Conservation (phyloP, 2,113 vertebrate species). For the Centrocercus urophasianus region DNA sequence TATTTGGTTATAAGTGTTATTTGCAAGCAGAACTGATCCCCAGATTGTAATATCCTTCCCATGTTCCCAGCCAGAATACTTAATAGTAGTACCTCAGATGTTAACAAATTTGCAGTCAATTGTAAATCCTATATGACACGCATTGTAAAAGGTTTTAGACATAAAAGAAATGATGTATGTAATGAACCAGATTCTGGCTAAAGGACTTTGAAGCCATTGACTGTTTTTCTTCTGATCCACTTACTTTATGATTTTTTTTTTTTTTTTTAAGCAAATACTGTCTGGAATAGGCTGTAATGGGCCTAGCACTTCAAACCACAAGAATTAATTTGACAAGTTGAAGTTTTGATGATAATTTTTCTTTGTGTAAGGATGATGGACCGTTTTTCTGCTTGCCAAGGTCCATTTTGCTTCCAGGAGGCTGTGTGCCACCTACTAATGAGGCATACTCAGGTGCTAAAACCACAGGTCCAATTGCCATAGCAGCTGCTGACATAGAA, state of each 20-base stretch:
- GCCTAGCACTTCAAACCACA: neutral
- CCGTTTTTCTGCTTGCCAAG: neutral
- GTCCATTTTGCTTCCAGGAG: neutral
- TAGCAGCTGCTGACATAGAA: neutral
- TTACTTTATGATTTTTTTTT: neutral
- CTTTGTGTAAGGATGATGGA: accelerated
- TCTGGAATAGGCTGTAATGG: neutral
- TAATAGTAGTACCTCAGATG: neutral
- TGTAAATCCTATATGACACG: neutral
- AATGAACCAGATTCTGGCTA: neutral
- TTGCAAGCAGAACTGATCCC: neutral
- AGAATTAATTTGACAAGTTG: neutral
- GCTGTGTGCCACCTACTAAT: too few relatives aligned
- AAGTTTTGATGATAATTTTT: neutral
- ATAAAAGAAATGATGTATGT: neutral
- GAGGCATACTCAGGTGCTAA: neutral
- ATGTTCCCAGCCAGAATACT: neutral
- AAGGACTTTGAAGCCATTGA: neutral
- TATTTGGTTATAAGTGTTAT: neutral
- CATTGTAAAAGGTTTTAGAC: neutral
- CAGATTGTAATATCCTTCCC: neutral
- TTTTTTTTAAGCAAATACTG: neutral
- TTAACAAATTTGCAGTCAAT: neutral
- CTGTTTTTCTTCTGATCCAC: neutral
- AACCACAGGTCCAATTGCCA: neutral